Percentiles rank a stretch among this genome's conserved stretches.
Conservation (phyloP, 2,888 invertebrate genomes). For the Mylabris sibirica region DNA sequence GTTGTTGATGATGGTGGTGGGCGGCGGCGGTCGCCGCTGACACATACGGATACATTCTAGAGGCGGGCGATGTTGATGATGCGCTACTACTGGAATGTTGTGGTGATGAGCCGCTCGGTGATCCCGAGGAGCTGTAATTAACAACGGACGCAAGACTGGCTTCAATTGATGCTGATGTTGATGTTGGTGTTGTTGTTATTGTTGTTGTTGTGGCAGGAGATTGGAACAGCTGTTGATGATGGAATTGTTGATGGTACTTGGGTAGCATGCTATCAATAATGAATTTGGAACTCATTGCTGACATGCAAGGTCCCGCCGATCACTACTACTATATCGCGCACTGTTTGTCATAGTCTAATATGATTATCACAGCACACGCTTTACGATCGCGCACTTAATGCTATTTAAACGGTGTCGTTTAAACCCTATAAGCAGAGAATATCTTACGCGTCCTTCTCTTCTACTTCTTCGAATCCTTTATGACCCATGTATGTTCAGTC, state of each 20-base stretch:
- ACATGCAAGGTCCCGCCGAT: slow-evolving; percentile 54
- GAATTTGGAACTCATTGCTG: slow-evolving; percentile 95
- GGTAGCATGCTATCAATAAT: slow-evolving; percentile 98
- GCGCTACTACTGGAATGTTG: slow-evolving; percentile 69
- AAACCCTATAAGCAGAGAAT: slow-evolving; percentile 59
- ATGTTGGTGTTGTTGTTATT: slow-evolving; percentile 53
- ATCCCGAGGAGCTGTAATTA: slow-evolving; percentile 66
- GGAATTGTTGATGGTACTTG: slow-evolving; percentile 86
- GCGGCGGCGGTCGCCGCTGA: slow-evolving; percentile 71
- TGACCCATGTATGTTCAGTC: slow-evolving; percentile 85
- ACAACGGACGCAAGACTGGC: slow-evolving; percentile 75
- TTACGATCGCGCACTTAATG: slow-evolving; percentile 57
- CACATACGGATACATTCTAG: slow-evolving; percentile 94
- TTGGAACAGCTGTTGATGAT: slow-evolving; percentile 72
- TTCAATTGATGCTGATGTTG: slow-evolving; percentile 69
- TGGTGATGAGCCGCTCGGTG: slow-evolving; percentile 75
- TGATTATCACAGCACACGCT: slow-evolving; percentile 49
- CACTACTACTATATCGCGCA: slow-evolving; percentile 58
- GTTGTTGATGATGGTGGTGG: slow-evolving; percentile 76
- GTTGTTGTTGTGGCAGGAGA: slow-evolving; percentile 60
- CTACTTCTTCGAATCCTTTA: slow-evolving; percentile 82
- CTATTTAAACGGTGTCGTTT: slow-evolving; percentile 56
- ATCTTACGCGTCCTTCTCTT: slow-evolving; percentile 68
- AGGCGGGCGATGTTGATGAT: slow-evolving; percentile 68
- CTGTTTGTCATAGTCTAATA: slow-evolving; percentile 57